A percentile compares a stretch with the other conserved stretches of the same genome.
Conservation (phyloP, 2,888 invertebrate species). For the Volucella zonaria region DNA sequence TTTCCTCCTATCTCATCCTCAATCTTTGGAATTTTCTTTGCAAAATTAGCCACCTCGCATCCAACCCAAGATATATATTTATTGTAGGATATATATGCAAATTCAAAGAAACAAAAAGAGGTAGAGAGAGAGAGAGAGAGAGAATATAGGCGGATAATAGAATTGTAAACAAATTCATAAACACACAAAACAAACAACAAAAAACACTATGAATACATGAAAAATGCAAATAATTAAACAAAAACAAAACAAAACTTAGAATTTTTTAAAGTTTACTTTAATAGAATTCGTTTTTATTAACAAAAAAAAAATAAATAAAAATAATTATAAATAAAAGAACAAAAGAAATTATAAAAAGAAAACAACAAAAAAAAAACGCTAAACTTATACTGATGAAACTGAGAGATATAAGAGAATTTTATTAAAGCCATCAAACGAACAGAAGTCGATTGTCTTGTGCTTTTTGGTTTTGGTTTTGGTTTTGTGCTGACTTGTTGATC, state of each 20-base stretch:
- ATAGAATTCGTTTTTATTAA: slow-evolving; percentile 70
- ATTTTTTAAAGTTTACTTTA: slow-evolving; percentile 62
- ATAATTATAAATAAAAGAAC: not conserved
- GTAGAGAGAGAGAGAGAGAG: not conserved
- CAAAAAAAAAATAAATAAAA: slow-evolving; percentile 54
- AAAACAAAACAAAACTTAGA: slow-evolving; percentile 47
- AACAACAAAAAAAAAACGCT: slow-evolving; percentile 47
- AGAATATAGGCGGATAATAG: slow-evolving; percentile 40
- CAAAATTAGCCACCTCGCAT: not conserved
- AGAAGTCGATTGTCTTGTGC: slow-evolving; percentile 24
- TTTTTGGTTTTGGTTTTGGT: not conserved
- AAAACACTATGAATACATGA: slow-evolving; percentile 62
- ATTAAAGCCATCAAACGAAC: slow-evolving; percentile 70
- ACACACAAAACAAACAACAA: slow-evolving; percentile 37
- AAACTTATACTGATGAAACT: slow-evolving; percentile 66
- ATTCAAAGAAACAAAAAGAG: not conserved
- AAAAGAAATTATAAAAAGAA: not conserved
- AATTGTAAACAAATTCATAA: slow-evolving; percentile 66
- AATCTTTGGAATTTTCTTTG: not conserved
- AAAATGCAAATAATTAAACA: slow-evolving; percentile 55
- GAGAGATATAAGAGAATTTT: slow-evolving; percentile 68
- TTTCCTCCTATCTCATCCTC: no score
- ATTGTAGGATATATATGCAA: slow-evolving; percentile 37
- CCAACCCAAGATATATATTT: slow-evolving; percentile 8
- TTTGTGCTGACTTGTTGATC: not conserved